Evolutionary conservation across 2,797 vertebrate species (phyloP), one percentile per base, ranked within the genome.

Genomic region (Sylvilagus floridanus): DNA sequence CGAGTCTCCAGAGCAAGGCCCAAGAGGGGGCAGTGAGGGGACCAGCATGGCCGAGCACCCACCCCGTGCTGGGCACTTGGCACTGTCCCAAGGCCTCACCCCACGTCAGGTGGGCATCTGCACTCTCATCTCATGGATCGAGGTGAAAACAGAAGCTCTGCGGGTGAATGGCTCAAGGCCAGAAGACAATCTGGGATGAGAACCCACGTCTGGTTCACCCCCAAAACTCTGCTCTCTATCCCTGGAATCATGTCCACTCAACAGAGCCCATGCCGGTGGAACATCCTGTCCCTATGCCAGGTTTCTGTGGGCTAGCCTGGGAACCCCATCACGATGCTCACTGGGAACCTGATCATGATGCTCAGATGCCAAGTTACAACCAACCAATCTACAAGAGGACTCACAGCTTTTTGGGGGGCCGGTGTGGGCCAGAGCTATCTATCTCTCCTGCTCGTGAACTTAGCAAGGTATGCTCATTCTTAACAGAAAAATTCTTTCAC

Each of bases 131-230:
- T 79, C 28, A 78, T 26, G 32, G 60, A 1, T 11, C 24, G 8
- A 52, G 35, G 26, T 88, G 57, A 35, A 82, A n/a, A 87, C 0
- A 3, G 3, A 79, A 92, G 75, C 19, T 82, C 66, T 63, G 19
- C 35, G 68, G 19, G 9, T 13, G 52, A 32, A 28, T 47, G 14
- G 13, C 13, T 93, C 42, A 65, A 85, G 32, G 11, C 24, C 71
- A 72, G 89, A 95, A 85, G 72, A 88, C 26, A 17, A 35, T 16
- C 22, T 93, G 60, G 42, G 47, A 69, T 42, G 50, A 84, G 79
- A 94, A 76, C 72, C 26, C 72, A 82, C 5, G 35, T 82, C 77
- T 91, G n/a, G 68, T 19, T 82, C 37, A 37, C 24, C 37, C 37
- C 4, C 0, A 93, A 57, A 87, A n/a, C 86, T 68, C 19, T n/a